Conservation (phyloP, 2,888 invertebrate genomes). For the Sarcophaga subvicina region DNA sequence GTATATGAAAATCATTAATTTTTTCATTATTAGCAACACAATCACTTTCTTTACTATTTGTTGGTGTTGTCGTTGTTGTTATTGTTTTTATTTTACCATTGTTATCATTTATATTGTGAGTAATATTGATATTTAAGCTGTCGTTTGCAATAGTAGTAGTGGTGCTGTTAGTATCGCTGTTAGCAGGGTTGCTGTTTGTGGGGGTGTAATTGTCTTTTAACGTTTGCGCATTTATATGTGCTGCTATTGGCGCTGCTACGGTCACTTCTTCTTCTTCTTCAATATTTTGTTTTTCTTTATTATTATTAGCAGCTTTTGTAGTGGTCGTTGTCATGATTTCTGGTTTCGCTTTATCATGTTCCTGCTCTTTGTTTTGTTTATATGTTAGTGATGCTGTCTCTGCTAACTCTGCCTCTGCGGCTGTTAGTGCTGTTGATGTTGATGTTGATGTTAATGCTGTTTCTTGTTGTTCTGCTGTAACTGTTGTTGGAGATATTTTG, state of each 20-base stretch:
- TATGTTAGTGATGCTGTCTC: background rate
- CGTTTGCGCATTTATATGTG: slow-evolving; percentile 47
- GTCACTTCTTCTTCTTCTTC: slow-evolving; percentile 73
- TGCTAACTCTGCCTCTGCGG: background rate
- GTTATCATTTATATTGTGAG: background rate
- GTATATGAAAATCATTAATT: background rate
- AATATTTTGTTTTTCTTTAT: slow-evolving; percentile 18
- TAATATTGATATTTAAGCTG: background rate
- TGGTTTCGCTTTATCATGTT: background rate
- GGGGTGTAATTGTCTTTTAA: slow-evolving; percentile 39
- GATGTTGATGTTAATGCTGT: background rate
- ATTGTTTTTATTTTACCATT: background rate
- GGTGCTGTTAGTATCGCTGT: slow-evolving; percentile 6
- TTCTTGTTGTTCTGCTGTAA: background rate
- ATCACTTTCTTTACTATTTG: slow-evolving; percentile 24
- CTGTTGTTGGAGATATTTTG: slow-evolving; percentile 22
- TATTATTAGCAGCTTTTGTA: slow-evolving; percentile 13
- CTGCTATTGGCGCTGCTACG: slow-evolving; percentile 47
- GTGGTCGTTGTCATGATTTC: background rate
- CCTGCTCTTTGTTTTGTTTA: background rate
- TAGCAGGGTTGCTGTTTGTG: slow-evolving; percentile 14
- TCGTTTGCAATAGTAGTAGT: slow-evolving; percentile 6
- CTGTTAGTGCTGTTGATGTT: background rate
- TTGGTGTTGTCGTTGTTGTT: slow-evolving; percentile 44
- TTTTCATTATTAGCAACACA: background rate